Evolutionary conservation across 2,888 invertebrate genomes (phyloP).

Genomic region (Clusia tigrina): DNA sequence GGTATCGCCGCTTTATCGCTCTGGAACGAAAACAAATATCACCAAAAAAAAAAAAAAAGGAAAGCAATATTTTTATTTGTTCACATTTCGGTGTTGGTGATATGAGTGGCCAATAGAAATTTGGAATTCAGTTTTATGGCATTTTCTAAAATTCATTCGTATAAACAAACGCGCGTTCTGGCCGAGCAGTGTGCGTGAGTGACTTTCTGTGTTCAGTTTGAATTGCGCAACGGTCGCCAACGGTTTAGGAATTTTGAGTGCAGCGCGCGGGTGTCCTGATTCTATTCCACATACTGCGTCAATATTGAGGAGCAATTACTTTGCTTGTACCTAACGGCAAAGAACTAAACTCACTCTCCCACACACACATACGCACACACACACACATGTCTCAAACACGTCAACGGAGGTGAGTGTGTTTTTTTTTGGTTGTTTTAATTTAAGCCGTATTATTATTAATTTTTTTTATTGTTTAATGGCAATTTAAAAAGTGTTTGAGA

Average conservation of each 20-base stretch:
- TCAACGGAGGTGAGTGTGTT: background rate
- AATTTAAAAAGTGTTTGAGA: background rate
- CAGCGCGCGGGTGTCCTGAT: too few species aligned
- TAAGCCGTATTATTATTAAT: too few species aligned
- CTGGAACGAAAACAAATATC: too few species aligned
- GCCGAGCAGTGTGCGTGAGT: background rate
- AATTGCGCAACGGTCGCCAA: slow-evolving; percentile 52
- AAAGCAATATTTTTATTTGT: background rate
- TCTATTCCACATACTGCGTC: too few species aligned
- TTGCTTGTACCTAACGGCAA: too few species aligned
- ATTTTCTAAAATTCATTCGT: background rate
- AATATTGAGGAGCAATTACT: too few species aligned
- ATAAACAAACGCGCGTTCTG: too few species aligned
- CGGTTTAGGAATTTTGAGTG: slow-evolving; percentile 40
- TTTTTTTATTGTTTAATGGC: background rate
- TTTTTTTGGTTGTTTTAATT: background rate
- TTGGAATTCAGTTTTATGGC: background rate
- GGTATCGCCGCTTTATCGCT: background rate
- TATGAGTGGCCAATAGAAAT: background rate
- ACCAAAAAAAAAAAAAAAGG: too few species aligned
- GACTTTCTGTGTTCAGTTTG: slow-evolving; percentile 40
- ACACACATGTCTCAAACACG: background rate
- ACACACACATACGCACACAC: slow-evolving; percentile 8
- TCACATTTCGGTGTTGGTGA: background rate
- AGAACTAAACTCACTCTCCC: slow-evolving; percentile 15